Base-by-base conservation (phyloP, 2,888 invertebrate genomes). In the Dermolepida albohirtum region DNA sequence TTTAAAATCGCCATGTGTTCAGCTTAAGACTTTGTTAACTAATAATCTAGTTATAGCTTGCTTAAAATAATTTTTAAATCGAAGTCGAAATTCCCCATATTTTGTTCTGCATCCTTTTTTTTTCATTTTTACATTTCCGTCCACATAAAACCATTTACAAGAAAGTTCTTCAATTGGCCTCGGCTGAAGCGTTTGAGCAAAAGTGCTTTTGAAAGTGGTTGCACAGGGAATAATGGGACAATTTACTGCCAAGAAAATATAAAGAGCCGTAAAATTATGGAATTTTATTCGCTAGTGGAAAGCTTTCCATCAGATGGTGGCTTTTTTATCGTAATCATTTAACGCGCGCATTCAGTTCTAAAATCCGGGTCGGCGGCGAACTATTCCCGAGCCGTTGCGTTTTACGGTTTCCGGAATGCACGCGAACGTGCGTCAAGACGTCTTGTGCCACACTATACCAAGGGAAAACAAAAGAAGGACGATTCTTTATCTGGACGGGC, bases 221-320 rank as follows among this genome's bases (percentile, higher is more conserved):
- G 54, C 54, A 44, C 51, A 76, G 76, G 75, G 79, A 78, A 79
- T 80, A 81, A 81, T 80, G 76, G 79, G 78, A 74, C 79, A 78
- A 80, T 80, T 79, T 78, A 75, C 78, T 75, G 74, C 74, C 49
- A 55, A 51, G 57, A 52, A 65, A 65, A 68, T 65, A 76, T 80
- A 80, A 81, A 81, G 80, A 79, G 80, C 79, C 79, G 76, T 81
- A 79, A 81, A 81, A 81, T 81, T 81, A 80, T 80, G 77, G 80
- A 79, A 79, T 79, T 80, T 80, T 81, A 79, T 79, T 79, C 78
- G 76, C 72, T 73, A 75, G 75, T 79, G 77, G 79, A 79, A 55
- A 47, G 54, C 50, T 57, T 66, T 57, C 49, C 66, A 64, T 68
- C 54, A 54, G 63, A 49, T 43, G 59, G 59, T 29, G 34, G 16